Evolutionary conservation across 1,140 invertebrate species (phyloP).

Genomic region (Camponotus pennsylvanicus): DNA sequence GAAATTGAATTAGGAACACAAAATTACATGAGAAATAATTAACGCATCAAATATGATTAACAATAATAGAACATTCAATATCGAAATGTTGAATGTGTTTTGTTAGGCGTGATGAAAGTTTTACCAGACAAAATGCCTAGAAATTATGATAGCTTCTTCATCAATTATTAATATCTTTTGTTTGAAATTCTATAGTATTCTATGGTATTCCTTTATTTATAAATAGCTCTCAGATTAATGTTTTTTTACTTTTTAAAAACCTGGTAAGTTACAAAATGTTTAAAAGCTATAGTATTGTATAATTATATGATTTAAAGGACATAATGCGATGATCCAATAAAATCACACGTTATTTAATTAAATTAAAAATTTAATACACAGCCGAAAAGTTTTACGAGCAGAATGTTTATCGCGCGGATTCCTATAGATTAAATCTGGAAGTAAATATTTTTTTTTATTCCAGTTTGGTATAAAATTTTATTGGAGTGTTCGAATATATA

Average conservation of each 20-base stretch:
- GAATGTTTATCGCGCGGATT: conserved; percentile 14
- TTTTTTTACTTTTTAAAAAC: conserved; percentile 6
- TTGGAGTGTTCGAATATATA: conserved; percentile 29
- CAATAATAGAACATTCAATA: background rate
- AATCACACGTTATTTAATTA: background rate
- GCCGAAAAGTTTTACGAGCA: conserved; percentile 1
- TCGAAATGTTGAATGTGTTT: background rate
- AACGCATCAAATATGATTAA: background rate
- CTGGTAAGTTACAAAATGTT: background rate
- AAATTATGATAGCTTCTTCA: background rate
- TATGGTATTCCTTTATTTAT: conserved; percentile 1
- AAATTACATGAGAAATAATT: background rate
- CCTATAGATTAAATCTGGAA: conserved; percentile 45
- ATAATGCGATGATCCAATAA: background rate
- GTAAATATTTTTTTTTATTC: conserved; percentile 25
- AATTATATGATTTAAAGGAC: conserved; percentile 23
- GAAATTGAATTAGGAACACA: background rate
- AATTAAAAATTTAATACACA: conserved; percentile 12
- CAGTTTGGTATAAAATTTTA: conserved; percentile 69
- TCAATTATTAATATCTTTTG: background rate
- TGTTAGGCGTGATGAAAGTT: conserved; percentile 1
- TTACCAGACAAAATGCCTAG: background rate
- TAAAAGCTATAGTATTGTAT: background rate
- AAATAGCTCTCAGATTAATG: background rate
- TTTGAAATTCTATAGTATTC: background rate